These are phyloP conservation scores for Otus sunia DNA, from an alignment of 2,113 vertebrate species.

Conservation along the genomic window DNA sequence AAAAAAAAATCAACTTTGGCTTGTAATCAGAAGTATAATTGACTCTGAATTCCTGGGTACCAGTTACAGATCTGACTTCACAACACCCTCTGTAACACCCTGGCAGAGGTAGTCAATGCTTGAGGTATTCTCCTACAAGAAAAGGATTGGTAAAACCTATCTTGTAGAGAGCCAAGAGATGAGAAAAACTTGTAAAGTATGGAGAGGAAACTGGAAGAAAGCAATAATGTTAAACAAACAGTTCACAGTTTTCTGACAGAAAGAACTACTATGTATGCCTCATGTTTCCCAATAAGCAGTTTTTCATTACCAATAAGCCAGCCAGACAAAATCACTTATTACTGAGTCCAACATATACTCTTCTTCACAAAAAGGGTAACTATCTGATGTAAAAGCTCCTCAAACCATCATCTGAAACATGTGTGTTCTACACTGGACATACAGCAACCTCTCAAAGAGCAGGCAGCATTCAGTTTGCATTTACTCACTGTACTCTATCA, in stretches of 20 bases:
- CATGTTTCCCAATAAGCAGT: not conserved
- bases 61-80: not conserved
- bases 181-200: not conserved
- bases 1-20: not conserved
- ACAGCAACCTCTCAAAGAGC: not conserved
- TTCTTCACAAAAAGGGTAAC: not conserved
- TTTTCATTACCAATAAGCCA: not conserved
- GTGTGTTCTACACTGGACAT: not conserved
- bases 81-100: rapidly evolving
- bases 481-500: not conserved
- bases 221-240: not conserved
- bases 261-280: not conserved
- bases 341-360: rapidly evolving
- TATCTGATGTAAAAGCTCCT: not conserved
- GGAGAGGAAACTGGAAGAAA: not conserved
- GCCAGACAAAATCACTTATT: not conserved
- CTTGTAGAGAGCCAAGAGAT: not conserved
- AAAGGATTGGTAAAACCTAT: not conserved
- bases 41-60: not conserved
- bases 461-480: not conserved
- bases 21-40: not conserved
- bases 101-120: not conserved
- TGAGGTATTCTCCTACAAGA: not conserved
- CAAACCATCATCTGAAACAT: not conserved
- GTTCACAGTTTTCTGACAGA: not conserved